These are phyloP conservation scores for Chromoteleia sp. DNA, from an alignment of 2,888 invertebrate genomes.

Conservation along the genomic window DNA sequence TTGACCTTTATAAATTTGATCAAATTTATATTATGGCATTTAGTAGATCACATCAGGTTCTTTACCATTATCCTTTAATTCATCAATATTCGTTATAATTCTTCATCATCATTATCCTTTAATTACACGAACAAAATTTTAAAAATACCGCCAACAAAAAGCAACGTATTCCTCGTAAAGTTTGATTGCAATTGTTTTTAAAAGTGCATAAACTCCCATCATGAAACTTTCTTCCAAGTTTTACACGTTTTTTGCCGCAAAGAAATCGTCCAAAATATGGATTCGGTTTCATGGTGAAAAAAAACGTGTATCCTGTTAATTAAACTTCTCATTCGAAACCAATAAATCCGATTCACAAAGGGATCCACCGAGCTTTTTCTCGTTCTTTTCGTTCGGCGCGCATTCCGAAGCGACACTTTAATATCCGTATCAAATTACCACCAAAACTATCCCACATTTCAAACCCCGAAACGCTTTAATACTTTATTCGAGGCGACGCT, in stretches of 20 bases:
- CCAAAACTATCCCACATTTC: slow-evolving; percentile 58
- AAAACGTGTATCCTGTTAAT: slow-evolving; percentile 33
- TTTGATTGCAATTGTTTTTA: too few relatives aligned
- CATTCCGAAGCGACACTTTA: slow-evolving; percentile 58
- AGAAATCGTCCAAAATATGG: slow-evolving; percentile 2
- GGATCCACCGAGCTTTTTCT: slow-evolving; percentile 31
- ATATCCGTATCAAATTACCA: slow-evolving; percentile 64
- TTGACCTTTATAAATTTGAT: too few relatives aligned
- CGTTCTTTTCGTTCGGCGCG: slow-evolving; percentile 24
- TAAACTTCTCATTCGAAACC: slow-evolving; percentile 41
- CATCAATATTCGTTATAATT: too few relatives aligned
- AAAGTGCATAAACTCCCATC: too few relatives aligned
- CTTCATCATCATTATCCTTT: too few relatives aligned
- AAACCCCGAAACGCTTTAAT: slow-evolving; percentile 44
- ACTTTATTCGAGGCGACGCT: slow-evolving; percentile 46
- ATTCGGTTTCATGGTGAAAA: neutral
- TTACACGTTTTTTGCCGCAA: neutral
- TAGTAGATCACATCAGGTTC: too few relatives aligned
- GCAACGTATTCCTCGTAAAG: too few relatives aligned
- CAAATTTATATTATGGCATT: too few relatives aligned
- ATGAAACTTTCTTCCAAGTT: too few relatives aligned
- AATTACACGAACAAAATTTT: too few relatives aligned
- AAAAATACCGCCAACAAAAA: too few relatives aligned
- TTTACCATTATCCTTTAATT: too few relatives aligned
- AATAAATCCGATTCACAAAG: slow-evolving; percentile 55